Base-by-base conservation (phyloP, 92 coral and sea anemone genomes). In the Zoanthus sociatus region DNA sequence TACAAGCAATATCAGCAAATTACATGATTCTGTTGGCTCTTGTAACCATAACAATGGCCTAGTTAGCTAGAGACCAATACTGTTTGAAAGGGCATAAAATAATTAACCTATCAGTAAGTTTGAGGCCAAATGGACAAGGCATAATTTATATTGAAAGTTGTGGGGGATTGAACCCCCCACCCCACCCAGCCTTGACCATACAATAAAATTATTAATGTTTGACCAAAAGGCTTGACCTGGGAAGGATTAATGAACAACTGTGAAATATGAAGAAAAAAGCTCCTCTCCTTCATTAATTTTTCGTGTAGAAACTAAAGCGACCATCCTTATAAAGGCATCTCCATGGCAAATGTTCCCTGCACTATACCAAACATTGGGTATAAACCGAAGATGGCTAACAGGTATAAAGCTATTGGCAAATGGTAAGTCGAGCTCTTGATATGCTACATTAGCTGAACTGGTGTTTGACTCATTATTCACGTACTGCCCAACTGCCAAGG, bases 311-410 rank as follows among this genome's bases (percentile, higher is more conserved):
- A 97, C 92, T 21, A 97, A 89, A 15, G 95, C 94, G 50, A 97
- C 97, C 21, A 88, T 89, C 87, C 99, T 91, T 18, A 97, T 89
- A 79, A 90, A 93, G 51, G 92, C 77, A 60, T 86, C 78, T 30
- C 93, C 93, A 44, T 86, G 70, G 0, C 88, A 87, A 26, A 95
- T 93, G 14, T 93, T 92, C 7, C 92, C 98, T 69, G 92, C 93
- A 55, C 94, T 88, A 77, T 95, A 97, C 95, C 97, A 95, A 2
- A 97, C 94, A 90, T 97, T 97, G 13, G 99, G 99, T 70, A 97
- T 90, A 78, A 90, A 84, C 78, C 91, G 93, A 82, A 96, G 90
- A 74, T 90, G 90, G 67, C 89, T 63, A 12, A 94, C 84, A 18
- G 98, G 91, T 14, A 97, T 58, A 4, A 37, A 37, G 4, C 42